Evolutionary conservation across 1,140 invertebrate species (phyloP), one percentile per base, ranked within the genome.

Genomic region (Drosophila ananassae): DNA sequence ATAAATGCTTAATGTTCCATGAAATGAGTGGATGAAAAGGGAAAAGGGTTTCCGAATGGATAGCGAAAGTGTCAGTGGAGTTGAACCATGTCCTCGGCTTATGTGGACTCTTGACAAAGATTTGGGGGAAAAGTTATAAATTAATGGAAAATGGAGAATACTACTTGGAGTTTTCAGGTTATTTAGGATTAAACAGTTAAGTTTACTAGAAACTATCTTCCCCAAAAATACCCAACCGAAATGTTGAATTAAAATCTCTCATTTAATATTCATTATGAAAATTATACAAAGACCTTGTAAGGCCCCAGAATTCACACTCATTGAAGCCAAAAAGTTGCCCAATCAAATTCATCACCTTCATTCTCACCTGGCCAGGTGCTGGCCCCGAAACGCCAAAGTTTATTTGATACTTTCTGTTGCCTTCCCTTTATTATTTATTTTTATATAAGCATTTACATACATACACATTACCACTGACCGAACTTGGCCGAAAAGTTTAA

Each of bases 1-100:
- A 64, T 87, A 68, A 59, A 85, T 81, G 77, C 77, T 75, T 74
- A 77, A 85, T 81, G 63, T 58, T 28, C 28, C 61, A 59, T 75
- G 41, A 81, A 81, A 77, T 74, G 48, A 56, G 41, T 55, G 47
- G 39, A 50, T 44, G 47, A 24, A 13, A 48, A 41, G 46, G 51
- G 51, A 56, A 50, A 63, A 56, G 44, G 37, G 47, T 63, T 79
- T 57, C 47, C 63, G 13, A 48, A 54, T 41, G 50, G 57, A 22
- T 51, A 72, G 61, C 69, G 25, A 73, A 73, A 48, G 56, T 72
- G 41, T 61, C 50, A 48, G 51, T 34, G 10, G 50, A 53, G 66
- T 54, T 67, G 66, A 44, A 47, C 51, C 22, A 67, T 30, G 61
- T n/a, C 12, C 41, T 37, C 1, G 53, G 44, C 37, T 22, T 48